Evolutionary conservation across 2,113 vertebrate species (phyloP).

Genomic region (Osmerus mordax): DNA sequence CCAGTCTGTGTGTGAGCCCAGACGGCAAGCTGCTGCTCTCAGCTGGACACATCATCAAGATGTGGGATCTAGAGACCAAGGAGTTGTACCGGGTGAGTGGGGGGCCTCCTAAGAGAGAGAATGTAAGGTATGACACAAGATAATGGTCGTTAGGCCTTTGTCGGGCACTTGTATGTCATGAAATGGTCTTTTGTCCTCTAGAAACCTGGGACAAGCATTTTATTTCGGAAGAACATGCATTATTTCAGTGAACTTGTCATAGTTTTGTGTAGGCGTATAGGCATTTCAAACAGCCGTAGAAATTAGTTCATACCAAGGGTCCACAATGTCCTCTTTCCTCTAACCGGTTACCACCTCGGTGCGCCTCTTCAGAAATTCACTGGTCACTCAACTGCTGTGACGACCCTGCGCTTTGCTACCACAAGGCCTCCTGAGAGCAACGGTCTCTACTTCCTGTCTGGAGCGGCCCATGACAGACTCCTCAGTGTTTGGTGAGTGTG

Average conservation of each 20-base stretch:
- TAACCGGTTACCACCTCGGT: neutral
- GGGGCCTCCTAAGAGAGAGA: no score
- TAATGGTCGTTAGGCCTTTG: no score
- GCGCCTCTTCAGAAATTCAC: constrained; percentile 85
- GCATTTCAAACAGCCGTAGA: no score
- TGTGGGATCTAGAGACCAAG: constrained; percentile 98
- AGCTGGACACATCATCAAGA: constrained; percentile 91
- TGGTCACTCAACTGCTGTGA: constrained; percentile 90
- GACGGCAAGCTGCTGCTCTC: constrained; percentile 94
- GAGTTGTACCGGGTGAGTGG: constrained; percentile 91
- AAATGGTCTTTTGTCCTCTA: no score
- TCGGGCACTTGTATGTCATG: no score
- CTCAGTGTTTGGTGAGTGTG: constrained; percentile 91
- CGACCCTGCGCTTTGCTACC: constrained; percentile 87
- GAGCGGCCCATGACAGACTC: constrained; percentile 88
- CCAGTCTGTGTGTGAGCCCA: constrained; percentile 87
- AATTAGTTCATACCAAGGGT: no score
- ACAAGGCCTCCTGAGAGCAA: constrained; percentile 83
- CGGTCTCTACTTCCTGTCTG: constrained; percentile 94
- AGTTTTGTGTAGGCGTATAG: no score
- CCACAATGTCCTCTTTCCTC: neutral
- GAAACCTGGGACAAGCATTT: no score
- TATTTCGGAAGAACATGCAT: no score
- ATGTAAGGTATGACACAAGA: no score
- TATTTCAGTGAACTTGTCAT: no score